Percentiles rank a stretch among this genome's conserved stretches.
phyloP scores from a whole-genome alignment of 2,888 invertebrate species.

The Pedicia rivosa region DNA sequence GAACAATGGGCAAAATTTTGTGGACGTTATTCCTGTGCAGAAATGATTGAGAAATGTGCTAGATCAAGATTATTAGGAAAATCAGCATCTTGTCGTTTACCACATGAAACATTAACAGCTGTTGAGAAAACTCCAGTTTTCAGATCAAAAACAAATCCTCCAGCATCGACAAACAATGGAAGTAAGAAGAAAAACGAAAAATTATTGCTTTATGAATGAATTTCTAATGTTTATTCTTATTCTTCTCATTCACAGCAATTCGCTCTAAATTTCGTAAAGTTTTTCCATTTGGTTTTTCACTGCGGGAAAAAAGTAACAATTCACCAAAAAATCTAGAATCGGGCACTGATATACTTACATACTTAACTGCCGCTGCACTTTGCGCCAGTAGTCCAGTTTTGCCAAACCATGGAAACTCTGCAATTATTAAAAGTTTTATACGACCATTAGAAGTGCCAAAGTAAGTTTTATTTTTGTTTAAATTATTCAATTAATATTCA shows the following conservation, averaged over 20 bases:
- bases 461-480: conserved; percentile 10
- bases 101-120: too few relatives aligned
- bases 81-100: conserved; percentile 30
- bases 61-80: conserved; percentile 39
- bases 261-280: conserved; percentile 13
- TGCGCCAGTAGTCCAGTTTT: conserved; percentile 11
- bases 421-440: conserved; percentile 11
- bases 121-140: neutral
- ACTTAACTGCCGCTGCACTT: conserved; percentile 12
- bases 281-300: conserved; percentile 11
- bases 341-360: conserved; percentile 12
- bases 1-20: conserved; percentile 63
- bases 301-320: conserved; percentile 1
- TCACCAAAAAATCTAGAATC: conserved; percentile 5
- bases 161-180: neutral
- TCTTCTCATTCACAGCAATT: too few relatives aligned
- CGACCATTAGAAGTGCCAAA: conserved; percentile 13
- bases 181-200: too few relatives aligned
- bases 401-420: conserved; percentile 9
- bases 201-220: too few relatives aligned
- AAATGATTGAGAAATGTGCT: conserved; percentile 51
- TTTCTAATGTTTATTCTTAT: too few relatives aligned
- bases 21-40: conserved; percentile 49
- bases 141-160: conserved; percentile 2
- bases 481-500: neutral